Evolutionary conservation across 1,140 invertebrate genomes (phyloP), one percentile per base, ranked within the genome.

Genomic region (Leptinotarsa defecta): DNA sequence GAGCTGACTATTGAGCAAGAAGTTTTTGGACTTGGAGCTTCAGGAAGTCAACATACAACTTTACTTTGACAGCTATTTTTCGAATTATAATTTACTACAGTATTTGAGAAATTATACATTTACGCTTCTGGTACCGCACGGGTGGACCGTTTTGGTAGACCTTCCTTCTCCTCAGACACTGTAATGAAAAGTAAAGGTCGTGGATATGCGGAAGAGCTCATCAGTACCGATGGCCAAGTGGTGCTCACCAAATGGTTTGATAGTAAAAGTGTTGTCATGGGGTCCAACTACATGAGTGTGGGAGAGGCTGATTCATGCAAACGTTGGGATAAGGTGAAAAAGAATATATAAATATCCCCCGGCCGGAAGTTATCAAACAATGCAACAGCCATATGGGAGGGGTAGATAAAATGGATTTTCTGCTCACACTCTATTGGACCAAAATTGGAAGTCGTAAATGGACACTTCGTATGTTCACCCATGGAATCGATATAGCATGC

Each of bases 21-120:
- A 27, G 63, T 65, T 13, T 65, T 13, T 22, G 24, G 13, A 19
- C 3, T 24, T 24, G 24, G 24, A 24, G 4, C 24, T 24, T 4
- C 24, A 22, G 22, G 22, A 2, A 22, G 22, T 22, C 22, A 22
- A 22, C 22, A 22, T 22, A 22, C 22, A 22, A 22, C 22, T 22
- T 22, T 22, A 22, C 63, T 65, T 22, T 65, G 63, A 65, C 24
- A 65, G 22, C 11, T 65, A 22, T 65, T 65, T 65, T 19, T 20
- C 4, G n/a, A 64, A 64, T 64, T 64, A 64, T 64, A 64, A 65
- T 20, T 13, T 15, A 13, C 19, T 65, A 19, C 13, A 65, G 19
- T 65, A 17, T 65, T 19, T 65, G 19, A 19, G 63, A 19, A 65
- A 27, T 19, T 17, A 27, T 20, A 65, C 2, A 65, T 65, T 17